These are phyloP conservation scores for Ptiloglossa arizonensis DNA, from an alignment of 1,140 invertebrate species.

Conservation along the genomic window DNA sequence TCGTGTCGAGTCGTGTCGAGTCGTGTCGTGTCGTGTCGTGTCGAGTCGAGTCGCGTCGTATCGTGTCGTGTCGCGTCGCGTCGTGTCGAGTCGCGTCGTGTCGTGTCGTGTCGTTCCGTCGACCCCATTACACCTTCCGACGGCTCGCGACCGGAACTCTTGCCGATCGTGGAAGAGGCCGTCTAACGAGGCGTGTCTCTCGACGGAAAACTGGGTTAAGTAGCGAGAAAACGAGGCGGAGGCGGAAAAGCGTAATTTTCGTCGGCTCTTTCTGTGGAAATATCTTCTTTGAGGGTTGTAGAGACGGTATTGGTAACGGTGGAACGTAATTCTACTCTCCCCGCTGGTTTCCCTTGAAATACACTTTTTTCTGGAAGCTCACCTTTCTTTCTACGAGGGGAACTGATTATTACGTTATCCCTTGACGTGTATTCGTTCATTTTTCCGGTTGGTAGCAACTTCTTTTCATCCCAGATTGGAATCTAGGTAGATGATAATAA, in stretches of 20 bases:
- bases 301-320: constrained; percentile 10
- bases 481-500: no score
- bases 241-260: constrained; percentile 49
- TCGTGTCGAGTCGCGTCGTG: constrained; percentile 6
- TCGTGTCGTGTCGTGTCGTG: not conserved
- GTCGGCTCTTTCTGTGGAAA: constrained; percentile 26
- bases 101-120: not conserved
- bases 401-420: not conserved
- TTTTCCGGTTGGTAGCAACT: not conserved
- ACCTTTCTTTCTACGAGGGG: not conserved
- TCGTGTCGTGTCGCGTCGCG: not conserved
- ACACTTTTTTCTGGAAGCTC: not conserved
- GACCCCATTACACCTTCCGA: constrained; percentile 30
- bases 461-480: no score
- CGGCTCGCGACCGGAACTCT: constrained; percentile 30
- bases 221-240: constrained; percentile 38
- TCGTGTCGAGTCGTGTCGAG: no score
- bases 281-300: constrained; percentile 22
- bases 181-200: constrained; percentile 34
- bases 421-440: not conserved
- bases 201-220: constrained; percentile 56
- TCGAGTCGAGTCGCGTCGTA: constrained; percentile 5
- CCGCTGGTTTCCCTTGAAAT: not conserved
- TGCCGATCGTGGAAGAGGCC: constrained; percentile 46
- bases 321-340: constrained; percentile 10